Evolutionary conservation across 2,797 vertebrate genomes (phyloP), one percentile per base, ranked within the genome.

Genomic region (Rhinichthys osculus): DNA sequence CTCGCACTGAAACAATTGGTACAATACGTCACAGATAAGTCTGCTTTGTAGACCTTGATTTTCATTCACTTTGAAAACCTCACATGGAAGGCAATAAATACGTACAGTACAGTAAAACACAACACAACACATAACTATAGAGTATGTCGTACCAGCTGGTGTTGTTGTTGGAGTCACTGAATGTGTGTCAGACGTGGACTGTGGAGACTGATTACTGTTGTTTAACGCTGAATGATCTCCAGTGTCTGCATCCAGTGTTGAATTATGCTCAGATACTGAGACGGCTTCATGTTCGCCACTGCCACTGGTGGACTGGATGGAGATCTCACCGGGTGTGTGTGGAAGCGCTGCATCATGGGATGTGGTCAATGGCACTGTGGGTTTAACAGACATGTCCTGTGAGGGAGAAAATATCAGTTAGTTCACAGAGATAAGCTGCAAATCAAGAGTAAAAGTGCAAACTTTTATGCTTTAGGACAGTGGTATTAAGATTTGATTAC

Each of bases 1-100:
- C 96, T 92, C 95, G 96, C 90, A 95, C 92, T 93, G 47, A 81
- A 85, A 72, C 82, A 69, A 19, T 33, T 62, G 47, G 74, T 57
- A 40, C 52, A 35, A 50, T 57, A 72, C 2, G 35, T 78, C 44
- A 74, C 59, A 79, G 10, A 78, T 4, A 23, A 30, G 74, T 6
- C 64, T 69, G 50, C 35, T 70, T 40, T n/a, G 27, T 42, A 62
- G 10, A 10, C 17, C 7, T 8, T 9, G n/a, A 44, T 27, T 50
- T 69, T 52, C 14, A 40, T 47, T 27, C 14, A 11, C 9, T 35
- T 82, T 40, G 9, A n/a, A 47, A 44, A 50, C 57, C 19, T 73
- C 40, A 50, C 2, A 17, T 47, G 19, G 17, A 44, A n/a, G 71
- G 13, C n/a, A n/a, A 42, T 40, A 54, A 57, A 83, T 13, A 33